Conservation (phyloP, 2,113 vertebrate genomes). For the human (Homo sapiens) region DNA sequence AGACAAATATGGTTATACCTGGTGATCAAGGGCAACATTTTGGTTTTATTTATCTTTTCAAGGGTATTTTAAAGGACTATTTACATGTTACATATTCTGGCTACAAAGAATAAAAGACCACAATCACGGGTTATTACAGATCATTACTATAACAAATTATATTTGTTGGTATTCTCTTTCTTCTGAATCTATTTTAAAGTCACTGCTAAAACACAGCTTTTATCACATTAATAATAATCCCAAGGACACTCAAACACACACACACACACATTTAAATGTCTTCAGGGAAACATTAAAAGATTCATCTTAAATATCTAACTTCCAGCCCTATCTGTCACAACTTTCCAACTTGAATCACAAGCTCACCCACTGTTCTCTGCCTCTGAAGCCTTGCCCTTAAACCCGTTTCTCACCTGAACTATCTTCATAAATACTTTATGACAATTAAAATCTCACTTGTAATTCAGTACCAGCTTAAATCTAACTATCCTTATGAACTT, state of each 20-base stretch:
- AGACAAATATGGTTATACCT: not conserved
- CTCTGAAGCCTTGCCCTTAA: not conserved
- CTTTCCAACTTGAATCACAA: not conserved
- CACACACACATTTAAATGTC: not conserved
- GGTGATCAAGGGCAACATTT: not conserved
- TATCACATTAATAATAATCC: not conserved
- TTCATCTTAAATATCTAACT: not conserved
- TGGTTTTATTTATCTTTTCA: not conserved
- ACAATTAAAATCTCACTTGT: not conserved
- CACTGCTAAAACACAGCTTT: not conserved
- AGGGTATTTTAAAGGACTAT: not conserved
- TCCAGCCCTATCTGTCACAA: not conserved
- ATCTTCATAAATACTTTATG: not conserved
- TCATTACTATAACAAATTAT: not conserved
- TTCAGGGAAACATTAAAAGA: slow-evolving; percentile 43
- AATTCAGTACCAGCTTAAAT: not conserved
- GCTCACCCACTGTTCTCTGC: not conserved
- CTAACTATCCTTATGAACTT: not conserved
- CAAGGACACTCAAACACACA: not conserved
- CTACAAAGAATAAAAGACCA: slow-evolving; percentile 31
- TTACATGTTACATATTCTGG: not conserved
- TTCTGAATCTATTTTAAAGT: not conserved
- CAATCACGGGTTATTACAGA: not conserved
- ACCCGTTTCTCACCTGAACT: not conserved
- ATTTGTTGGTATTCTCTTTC: not conserved